These are phyloP conservation scores for Mus minutoides DNA, from an alignment of 2,797 vertebrate genomes.

Conservation along the genomic window DNA sequence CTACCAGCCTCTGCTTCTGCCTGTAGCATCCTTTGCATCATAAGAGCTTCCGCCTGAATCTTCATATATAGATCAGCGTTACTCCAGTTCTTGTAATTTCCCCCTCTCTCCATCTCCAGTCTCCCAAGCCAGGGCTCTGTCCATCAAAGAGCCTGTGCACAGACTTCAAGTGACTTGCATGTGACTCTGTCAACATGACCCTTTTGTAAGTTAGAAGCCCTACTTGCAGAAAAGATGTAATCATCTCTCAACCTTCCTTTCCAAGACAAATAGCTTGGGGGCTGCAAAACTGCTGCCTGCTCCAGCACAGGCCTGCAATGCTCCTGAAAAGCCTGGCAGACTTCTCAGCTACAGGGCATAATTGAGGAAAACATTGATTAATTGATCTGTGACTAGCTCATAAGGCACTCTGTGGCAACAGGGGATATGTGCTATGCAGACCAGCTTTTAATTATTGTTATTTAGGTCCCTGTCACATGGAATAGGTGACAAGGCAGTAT, in stretches of 20 bases:
- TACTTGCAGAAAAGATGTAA: slow-evolving; percentile 35
- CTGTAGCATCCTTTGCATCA: not conserved
- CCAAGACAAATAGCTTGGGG: slow-evolving; percentile 45
- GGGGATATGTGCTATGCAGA: slow-evolving; percentile 60
- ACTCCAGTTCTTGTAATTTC: not conserved
- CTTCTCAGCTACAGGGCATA: slow-evolving; percentile 49
- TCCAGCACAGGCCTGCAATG: not conserved
- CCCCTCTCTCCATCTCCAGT: not conserved
- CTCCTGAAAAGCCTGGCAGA: slow-evolving; percentile 6
- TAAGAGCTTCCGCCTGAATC: not conserved
- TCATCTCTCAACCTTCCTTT: slow-evolving; percentile 44
- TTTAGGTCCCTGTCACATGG: slow-evolving; percentile 53
- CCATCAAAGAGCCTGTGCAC: not conserved
- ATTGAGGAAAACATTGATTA: slow-evolving; percentile 69
- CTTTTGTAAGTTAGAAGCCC: slow-evolving; percentile 33
- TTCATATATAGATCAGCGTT: slow-evolving; percentile 15
- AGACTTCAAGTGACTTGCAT: slow-evolving; percentile 20
- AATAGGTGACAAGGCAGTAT: slow-evolving; percentile 57
- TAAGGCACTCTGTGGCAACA: slow-evolving; percentile 14
- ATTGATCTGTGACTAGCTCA: slow-evolving; percentile 63
- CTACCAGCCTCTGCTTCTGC: not conserved
- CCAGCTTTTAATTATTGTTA: slow-evolving; percentile 75
- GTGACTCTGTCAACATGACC: slow-evolving; percentile 48
- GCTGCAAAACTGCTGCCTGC: slow-evolving; percentile 35
- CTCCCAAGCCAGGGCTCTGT: not conserved